phyloP scores from a whole-genome alignment of 53 echinoderm and acorn worm species.

The Patiria pectinifera region DNA sequence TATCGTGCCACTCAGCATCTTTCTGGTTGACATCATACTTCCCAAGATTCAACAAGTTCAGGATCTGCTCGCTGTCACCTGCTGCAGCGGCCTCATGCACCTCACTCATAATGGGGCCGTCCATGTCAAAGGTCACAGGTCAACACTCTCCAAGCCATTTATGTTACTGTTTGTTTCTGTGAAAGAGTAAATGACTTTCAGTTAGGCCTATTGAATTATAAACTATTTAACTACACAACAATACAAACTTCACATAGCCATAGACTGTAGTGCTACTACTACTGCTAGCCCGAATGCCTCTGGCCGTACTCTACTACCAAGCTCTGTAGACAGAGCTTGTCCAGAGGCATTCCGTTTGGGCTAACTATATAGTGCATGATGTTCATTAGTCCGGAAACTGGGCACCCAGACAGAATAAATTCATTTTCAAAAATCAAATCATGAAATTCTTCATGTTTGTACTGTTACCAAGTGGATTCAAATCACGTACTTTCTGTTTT shows the following conservation, averaged over 20 bases:
- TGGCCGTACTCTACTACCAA: too few species aligned
- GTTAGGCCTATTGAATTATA: too few species aligned
- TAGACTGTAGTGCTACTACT: too few species aligned
- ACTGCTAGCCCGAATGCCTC: too few species aligned
- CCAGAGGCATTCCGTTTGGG: background rate
- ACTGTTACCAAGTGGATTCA: background rate
- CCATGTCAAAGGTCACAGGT: constrained; percentile 45
- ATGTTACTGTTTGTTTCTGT: background rate
- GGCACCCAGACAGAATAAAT: background rate
- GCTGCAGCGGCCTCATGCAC: constrained; percentile 94
- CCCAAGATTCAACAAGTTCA: constrained; percentile 78
- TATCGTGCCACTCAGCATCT: constrained; percentile 90
- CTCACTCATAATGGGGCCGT: constrained; percentile 79
- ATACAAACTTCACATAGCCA: too few species aligned
- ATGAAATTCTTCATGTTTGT: background rate
- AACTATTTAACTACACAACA: too few species aligned
- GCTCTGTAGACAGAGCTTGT: too few species aligned
- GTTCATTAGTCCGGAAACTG: constrained; percentile 2
- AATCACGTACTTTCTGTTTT: background rate
- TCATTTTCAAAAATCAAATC: too few species aligned
- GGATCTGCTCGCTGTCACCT: constrained; percentile 89
- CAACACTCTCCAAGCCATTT: background rate
- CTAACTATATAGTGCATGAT: background rate
- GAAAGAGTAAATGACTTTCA: background rate
- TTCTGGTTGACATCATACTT: constrained; percentile 93